Evolutionary conservation across 2,113 vertebrate genomes (phyloP), one percentile per base, ranked within the genome.

Genomic region (Porphyrio hochstetteri): DNA sequence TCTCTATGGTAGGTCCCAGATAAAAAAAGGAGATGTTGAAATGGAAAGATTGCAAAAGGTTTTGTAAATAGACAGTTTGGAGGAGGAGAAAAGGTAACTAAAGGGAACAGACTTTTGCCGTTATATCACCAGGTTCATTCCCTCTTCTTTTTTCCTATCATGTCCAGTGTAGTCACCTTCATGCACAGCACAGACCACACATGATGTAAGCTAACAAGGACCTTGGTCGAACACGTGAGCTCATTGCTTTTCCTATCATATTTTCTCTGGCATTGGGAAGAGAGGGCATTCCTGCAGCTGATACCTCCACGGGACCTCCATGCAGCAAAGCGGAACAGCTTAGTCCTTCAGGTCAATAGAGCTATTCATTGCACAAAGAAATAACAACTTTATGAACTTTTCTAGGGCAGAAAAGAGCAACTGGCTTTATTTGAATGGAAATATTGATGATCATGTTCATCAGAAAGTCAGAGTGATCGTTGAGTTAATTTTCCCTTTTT

Each of bases 351-450:
- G 79, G 82, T 88, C 76, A 59, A 33, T 21, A 17, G 36, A 71
- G n/a, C 31, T 93, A 69, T 55, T 91, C 2, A 1, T 69, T 86
- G 35, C 53, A 84, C 64, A 93, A 95, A 90, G 13, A 93, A 95
- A 61, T 55, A 88, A 53, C 15, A 88, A 25, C 24, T 86, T 56
- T 48, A 75, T 44, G 33, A 90, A 18, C 27, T 67, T 94, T 86
- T 90, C 46, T 80, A 83, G 61, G 53, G 20, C 60, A 92, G 56
- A 92, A 93, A 52, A 86, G 52, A 84, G 28, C 36, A 90, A 77
- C 24, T 68, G 15, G 23, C 28, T 88, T 13, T 88, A 10, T 92
- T 96, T 90, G 11, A n/a, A 67, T 71, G 80, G 92, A 95, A 96
- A 93, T 23, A 11, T 35, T 94, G 72, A 88, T 25, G 38, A 20